phyloP scores from a whole-genome alignment of 35 echinoderm and acorn worm genomes.

The Acanthaster planci region DNA sequence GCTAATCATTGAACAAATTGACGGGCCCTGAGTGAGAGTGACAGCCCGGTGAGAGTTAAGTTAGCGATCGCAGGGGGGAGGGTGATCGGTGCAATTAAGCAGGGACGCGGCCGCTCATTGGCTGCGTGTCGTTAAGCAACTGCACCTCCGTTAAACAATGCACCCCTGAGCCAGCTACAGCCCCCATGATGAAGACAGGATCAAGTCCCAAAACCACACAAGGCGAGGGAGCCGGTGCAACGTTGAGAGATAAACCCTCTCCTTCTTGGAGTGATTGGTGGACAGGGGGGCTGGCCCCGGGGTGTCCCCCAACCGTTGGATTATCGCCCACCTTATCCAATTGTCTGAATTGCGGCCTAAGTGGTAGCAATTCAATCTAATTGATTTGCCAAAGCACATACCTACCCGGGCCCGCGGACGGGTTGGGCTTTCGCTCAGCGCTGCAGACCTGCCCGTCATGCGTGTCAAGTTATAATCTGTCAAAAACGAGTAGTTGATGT shows the following conservation, averaged over 20 bases:
- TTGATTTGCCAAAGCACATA: conserved; percentile 39
- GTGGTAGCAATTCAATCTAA: conserved; percentile 53
- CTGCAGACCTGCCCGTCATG: neutral
- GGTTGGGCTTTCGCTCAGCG: neutral
- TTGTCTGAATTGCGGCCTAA: conserved; percentile 54
- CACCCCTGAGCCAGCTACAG: neutral
- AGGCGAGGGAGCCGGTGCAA: too few relatives aligned
- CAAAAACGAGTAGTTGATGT: conserved; percentile 28
- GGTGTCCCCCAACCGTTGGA: conserved; percentile 5
- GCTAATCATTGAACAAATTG: conserved; percentile 50
- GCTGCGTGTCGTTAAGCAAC: conserved; percentile 9
- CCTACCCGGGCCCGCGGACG: neutral
- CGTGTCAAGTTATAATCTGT: neutral
- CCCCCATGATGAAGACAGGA: too few relatives aligned
- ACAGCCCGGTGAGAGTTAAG: conserved; percentile 37
- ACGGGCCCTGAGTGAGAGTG: conserved; percentile 37
- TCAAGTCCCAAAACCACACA: neutral
- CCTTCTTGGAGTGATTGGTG: too few relatives aligned
- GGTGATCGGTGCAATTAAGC: conserved; percentile 22
- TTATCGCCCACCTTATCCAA: conserved; percentile 48
- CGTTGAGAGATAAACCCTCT: too few relatives aligned
- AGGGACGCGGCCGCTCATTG: conserved; percentile 13
- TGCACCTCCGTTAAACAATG: neutral
- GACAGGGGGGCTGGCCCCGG: neutral
- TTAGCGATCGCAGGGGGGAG: neutral